A percentile compares a stretch with the other conserved stretches of the same genome.
Evolutionary conservation across 2,113 vertebrate species (phyloP).

Genomic region (Clarias gariepinus): DNA sequence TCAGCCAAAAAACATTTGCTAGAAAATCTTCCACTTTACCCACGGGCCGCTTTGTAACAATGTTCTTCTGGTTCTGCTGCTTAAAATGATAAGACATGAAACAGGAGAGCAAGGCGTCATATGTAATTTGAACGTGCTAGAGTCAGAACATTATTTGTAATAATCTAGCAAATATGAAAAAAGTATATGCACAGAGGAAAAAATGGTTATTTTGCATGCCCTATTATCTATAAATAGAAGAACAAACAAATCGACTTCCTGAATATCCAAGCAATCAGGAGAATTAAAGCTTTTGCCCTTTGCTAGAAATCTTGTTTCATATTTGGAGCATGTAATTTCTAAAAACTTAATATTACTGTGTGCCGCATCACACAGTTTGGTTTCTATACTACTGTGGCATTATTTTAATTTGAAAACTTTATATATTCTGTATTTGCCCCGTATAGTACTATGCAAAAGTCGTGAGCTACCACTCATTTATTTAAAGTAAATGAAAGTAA

Average conservation of each 20-base stretch:
- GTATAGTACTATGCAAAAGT: no score
- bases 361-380: background rate
- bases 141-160: background rate
- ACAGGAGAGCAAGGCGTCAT: background rate
- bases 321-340: background rate
- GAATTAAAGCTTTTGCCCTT: background rate
- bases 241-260: background rate
- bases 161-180: background rate
- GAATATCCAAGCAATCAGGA: background rate
- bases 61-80: background rate
- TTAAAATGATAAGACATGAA: background rate
- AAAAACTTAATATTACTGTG: background rate
- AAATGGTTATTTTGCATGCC: background rate
- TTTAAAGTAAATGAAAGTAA: no score
- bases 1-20: background rate
- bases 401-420: background rate
- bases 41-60: background rate
- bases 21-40: conserved; percentile 20
- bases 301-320: background rate
- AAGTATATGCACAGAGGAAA: background rate
- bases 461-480: no score
- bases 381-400: background rate
- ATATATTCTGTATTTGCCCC: background rate
- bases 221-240: background rate
- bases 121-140: background rate